Base-by-base conservation (phyloP, 2,797 vertebrate genomes). In the Dromococcyx pavoninus region DNA sequence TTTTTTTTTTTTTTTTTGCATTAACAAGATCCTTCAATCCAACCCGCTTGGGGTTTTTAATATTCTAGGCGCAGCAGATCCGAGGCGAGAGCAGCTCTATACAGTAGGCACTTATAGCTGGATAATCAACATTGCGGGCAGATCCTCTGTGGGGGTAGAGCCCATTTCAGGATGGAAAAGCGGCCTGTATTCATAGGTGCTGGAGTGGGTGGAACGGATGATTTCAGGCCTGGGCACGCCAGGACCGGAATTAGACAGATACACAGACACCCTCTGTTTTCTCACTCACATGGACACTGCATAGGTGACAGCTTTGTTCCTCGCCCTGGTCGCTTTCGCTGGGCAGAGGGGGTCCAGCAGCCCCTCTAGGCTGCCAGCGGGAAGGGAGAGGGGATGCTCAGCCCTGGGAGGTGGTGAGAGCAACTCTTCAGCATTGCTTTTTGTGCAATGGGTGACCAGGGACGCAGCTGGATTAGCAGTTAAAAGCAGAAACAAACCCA, bases 81-180 rank as follows among this genome's bases (percentile, higher is more conserved):
- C 94, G 93, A 97, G 98, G 96, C 93, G 94, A 98, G 97, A 96
- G 96, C 96, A 23, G 35, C 41, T 73, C 83, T 97, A 96, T 97
- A 66, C 72, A 81, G 97, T 97, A 98, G 93, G 46, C 91, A 75
- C 89, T 90, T 94, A 90, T 60, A 95, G 82, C 77, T 86, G 91
- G 83, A 98, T 98, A 98, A 98, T 98, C 98, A 98, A 97, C 96
- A 96, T 93, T 95, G 97, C 81, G 92, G 97, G 97, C 98, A 97
- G 97, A 96, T 95, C 97, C 97, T 98, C 97, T 94, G 76, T 96
- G 97, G 97, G 51, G 96, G 91, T 94, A 96, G 97, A 97, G 97
- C 96, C 94, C 93, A 81, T 98, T 96, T 78, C 73, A 30, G 67
- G 58, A 23, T 30, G 64, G 35, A 78, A 41, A 43, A 84, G 87